Conservation (phyloP, 2,113 vertebrate species). For the Cynopterus brachyotis region DNA sequence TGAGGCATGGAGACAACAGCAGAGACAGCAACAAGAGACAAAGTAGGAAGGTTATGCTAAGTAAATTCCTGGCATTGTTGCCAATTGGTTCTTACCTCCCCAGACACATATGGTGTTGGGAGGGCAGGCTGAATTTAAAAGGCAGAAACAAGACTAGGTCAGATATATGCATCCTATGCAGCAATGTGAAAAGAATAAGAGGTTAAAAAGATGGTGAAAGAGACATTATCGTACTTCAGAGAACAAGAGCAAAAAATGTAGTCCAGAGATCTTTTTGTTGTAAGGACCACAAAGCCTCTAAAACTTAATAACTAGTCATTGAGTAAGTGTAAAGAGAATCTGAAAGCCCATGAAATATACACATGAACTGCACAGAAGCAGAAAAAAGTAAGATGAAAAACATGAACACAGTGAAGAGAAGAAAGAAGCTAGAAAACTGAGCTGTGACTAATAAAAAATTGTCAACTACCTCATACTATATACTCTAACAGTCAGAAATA, state of each 20-base stretch:
- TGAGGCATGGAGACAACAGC: background rate
- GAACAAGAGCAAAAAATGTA: background rate
- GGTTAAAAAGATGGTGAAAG: background rate
- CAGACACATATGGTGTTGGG: background rate
- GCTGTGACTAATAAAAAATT: constrained; percentile 62
- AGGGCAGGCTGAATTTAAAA: background rate
- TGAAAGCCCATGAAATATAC: background rate
- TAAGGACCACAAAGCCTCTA: background rate
- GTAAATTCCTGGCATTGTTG: background rate
- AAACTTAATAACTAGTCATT: background rate
- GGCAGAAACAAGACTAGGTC: background rate
- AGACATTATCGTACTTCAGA: background rate
- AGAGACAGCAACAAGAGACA: background rate
- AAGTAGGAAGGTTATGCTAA: background rate
- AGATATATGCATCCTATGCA: background rate
- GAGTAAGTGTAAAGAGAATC: background rate
- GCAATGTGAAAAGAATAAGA: constrained; percentile 7
- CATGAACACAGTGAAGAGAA: background rate
- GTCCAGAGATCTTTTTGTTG: background rate
- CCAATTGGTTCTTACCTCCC: background rate
- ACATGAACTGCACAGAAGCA: background rate
- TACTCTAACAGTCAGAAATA: constrained; percentile 42
- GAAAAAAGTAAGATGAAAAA: constrained; percentile 21
- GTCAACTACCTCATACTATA: constrained; percentile 17
- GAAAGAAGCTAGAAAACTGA: constrained; percentile 11